Percentiles rank a stretch among this genome's conserved stretches.
Conservation (phyloP, 2,113 vertebrate species). For the Alosa alosa region DNA sequence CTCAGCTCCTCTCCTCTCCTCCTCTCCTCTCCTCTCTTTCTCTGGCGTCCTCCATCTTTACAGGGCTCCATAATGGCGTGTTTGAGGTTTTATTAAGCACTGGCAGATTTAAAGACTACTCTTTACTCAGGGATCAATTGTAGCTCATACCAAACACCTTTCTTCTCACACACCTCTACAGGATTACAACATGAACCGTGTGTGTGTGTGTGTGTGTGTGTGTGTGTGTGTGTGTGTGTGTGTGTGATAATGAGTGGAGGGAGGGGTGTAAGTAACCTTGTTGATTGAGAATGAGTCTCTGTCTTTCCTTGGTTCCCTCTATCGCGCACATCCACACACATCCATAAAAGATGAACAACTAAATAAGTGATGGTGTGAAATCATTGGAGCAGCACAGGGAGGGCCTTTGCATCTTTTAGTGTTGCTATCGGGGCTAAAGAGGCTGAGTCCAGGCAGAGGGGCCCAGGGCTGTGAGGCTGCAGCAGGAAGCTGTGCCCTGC, state of each 20-base stretch:
- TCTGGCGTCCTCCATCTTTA: not conserved
- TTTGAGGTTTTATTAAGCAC: slow-evolving; percentile 27
- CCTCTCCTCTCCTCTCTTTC: not conserved
- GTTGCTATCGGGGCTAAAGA: not conserved
- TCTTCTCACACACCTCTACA: not conserved
- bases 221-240: not conserved
- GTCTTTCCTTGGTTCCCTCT: not conserved
- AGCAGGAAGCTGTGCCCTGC: not conserved
- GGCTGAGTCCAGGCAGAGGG: not conserved
- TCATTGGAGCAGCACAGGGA: not conserved
- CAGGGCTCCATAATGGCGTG: not conserved
- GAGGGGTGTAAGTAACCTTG: not conserved
- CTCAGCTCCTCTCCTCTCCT: not conserved
- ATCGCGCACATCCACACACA: not conserved
- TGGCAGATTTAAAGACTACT: slow-evolving; percentile 21
- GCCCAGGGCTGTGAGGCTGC: not conserved
- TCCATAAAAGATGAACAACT: not conserved
- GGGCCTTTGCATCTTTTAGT: not conserved
- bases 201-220: not conserved
- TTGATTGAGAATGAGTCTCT: not conserved
- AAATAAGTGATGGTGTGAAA: not conserved
- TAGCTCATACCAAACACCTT: not conserved
- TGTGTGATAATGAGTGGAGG: not conserved
- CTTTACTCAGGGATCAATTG: slow-evolving; percentile 14
- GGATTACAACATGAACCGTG: not conserved